phyloP scores from a whole-genome alignment of 2,797 vertebrate genomes.

The Fistularia tabacaria region DNA sequence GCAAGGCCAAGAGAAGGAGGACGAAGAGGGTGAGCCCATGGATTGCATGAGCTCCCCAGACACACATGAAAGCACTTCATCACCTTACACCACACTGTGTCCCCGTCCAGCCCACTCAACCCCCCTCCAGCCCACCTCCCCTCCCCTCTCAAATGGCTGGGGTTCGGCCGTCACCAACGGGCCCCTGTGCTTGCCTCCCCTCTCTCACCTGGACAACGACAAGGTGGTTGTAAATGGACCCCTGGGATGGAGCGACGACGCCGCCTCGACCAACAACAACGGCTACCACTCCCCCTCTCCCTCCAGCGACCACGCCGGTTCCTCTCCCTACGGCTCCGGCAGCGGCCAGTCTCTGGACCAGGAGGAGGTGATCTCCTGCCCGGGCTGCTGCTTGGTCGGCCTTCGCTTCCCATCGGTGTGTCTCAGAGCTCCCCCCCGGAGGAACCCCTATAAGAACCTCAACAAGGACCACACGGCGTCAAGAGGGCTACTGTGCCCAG shows the following conservation, averaged over 20 bases:
- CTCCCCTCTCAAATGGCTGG: conserved; percentile 73
- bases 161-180: conserved; percentile 60
- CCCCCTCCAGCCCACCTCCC: conserved; percentile 42
- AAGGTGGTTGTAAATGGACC: conserved; percentile 79
- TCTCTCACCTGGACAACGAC: conserved; percentile 76
- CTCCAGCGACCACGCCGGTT: conserved; percentile 64
- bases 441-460: conserved; percentile 89
- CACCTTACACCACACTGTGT: conserved; percentile 46
- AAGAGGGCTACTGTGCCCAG: conserved; percentile 78
- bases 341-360: conserved; percentile 67
- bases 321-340: conserved; percentile 64
- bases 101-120: conserved; percentile 26
- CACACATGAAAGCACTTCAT: conserved; percentile 56
- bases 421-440: conserved; percentile 69
- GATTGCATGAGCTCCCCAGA: conserved; percentile 79
- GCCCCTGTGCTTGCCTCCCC: conserved; percentile 65
- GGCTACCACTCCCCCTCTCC: conserved; percentile 65
- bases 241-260: conserved; percentile 60
- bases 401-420: conserved; percentile 87
- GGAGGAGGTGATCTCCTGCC: conserved; percentile 88
- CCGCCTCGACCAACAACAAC: conserved; percentile 50
- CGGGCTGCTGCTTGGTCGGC: conserved; percentile 86
- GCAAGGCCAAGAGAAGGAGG: conserved; percentile 31
- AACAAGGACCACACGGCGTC: conserved; percentile 79
- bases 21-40: conserved; percentile 72